phyloP scores from a whole-genome alignment of 1,140 invertebrate genomes.

The Sitobion miscanthi region DNA sequence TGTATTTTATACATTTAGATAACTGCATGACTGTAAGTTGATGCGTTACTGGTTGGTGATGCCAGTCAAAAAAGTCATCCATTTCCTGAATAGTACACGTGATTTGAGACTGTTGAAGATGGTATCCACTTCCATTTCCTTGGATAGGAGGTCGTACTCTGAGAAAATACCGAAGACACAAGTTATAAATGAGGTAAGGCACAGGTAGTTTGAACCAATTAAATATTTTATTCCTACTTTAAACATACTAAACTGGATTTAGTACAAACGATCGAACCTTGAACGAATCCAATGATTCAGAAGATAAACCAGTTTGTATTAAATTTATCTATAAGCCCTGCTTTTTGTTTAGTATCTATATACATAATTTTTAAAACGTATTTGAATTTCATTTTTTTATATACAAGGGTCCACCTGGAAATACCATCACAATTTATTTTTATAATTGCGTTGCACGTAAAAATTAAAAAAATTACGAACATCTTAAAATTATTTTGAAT shows the following conservation, averaged over 20 bases:
- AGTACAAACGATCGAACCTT: constrained; percentile 6
- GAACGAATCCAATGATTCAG: not conserved
- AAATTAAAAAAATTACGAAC: no score
- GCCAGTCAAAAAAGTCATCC: constrained; percentile 9
- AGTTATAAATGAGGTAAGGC: constrained; percentile 33
- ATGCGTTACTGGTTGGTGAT: not conserved
- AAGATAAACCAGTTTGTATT: not conserved
- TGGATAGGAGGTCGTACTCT: constrained; percentile 18
- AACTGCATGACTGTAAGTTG: not conserved
- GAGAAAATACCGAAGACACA: constrained; percentile 20
- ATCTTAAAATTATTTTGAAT: no score
- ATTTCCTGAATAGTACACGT: not conserved
- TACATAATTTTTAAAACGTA: not conserved
- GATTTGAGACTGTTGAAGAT: not conserved
- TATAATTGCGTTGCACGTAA: no score
- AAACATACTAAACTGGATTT: constrained; percentile 24
- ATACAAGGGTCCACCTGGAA: no score
- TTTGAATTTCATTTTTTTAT: not conserved
- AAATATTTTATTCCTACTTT: not conserved
- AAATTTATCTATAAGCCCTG: not conserved
- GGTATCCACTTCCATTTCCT: constrained; percentile 30
- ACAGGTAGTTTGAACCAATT: not conserved
- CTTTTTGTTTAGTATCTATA: not conserved
- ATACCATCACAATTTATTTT: no score
- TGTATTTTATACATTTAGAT: not conserved